A percentile compares a stretch with the other conserved stretches of the same genome.
These are phyloP conservation scores for Megaceryle torquata DNA, from an alignment of 2,113 vertebrate species.

Conservation along the genomic window DNA sequence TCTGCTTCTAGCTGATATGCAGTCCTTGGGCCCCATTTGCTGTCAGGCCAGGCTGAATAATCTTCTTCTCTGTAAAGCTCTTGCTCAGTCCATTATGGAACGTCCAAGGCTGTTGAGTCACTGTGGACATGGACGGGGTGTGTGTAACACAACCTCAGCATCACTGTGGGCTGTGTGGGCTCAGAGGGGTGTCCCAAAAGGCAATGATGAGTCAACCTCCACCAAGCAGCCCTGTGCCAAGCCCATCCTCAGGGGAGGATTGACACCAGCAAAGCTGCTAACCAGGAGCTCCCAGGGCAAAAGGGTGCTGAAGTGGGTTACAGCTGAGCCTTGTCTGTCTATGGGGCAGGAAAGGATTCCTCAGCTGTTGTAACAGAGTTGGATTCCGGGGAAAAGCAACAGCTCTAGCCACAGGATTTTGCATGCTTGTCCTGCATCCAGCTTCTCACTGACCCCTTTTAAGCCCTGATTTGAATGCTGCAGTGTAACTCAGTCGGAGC, in stretches of 20 bases:
- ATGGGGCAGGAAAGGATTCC: background rate
- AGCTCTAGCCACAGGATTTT: background rate
- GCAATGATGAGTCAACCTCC: accelerated
- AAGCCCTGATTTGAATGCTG: conserved; percentile 29
- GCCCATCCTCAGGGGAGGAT: background rate
- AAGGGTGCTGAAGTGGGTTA: accelerated
- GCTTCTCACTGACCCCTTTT: background rate
- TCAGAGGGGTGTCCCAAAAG: background rate
- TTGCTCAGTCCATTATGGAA: background rate
- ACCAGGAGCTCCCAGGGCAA: background rate
- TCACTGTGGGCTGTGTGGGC: accelerated
- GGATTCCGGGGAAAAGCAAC: background rate
- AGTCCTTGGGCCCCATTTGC: background rate
- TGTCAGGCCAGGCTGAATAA: background rate
- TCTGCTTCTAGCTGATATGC: background rate
- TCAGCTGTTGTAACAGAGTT: background rate
- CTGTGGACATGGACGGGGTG: background rate
- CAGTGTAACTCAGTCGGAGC: background rate
- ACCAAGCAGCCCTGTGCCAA: background rate
- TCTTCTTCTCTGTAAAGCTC: background rate
- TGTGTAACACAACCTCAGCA: background rate
- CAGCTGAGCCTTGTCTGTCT: background rate
- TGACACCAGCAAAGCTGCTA: background rate
- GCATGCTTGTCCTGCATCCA: accelerated
- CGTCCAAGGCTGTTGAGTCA: accelerated